Evolutionary conservation across 1,140 invertebrate species (phyloP), one percentile per base, ranked within the genome.

Genomic region (Eurosta solidaginis): DNA sequence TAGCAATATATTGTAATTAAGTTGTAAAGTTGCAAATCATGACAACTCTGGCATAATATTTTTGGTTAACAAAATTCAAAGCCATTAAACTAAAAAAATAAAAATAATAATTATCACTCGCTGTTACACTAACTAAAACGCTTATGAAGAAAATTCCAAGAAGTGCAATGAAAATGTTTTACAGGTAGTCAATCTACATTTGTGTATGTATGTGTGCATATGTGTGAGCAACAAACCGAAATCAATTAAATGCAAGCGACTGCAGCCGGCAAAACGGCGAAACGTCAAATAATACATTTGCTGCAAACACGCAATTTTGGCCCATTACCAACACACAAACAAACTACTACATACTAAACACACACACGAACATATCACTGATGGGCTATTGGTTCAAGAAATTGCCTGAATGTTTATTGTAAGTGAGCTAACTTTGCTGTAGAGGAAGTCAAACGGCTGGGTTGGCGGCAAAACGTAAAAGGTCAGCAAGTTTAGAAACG

Each of bases 221-320:
- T 6, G 22, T 52, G 22, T 6, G 25, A 22, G 45, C n/a, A 68
- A 68, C 36, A 68, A 33, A 68, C 33, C 27, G 40, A 68, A 68
- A 68, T 68, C 59, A 68, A 68, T 68, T 68, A 68, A 68, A 68
- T 68, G 36, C 59, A 22, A 68, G 14, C n/a, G 59, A 68, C 33
- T 68, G 59, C 59, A 9, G 59, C 29, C 59, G 20, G 33, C 1
- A 17, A 68, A 68, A 68, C 59, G n/a, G 59, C 2, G 36, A n/a
- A 68, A 68, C 59, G 59, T 68, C 59, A 68, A 40, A 68, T 68
- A 68, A 68, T 40, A 40, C 59, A 68, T 68, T 68, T 68, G 59
- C 33, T 42, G 59, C 33, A 20, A 68, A 68, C 59, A 68, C 59
- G 59, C 59, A 68, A 68, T 17, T 40, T 42, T 42, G 6, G 59